Evolutionary conservation across 1,140 invertebrate genomes (phyloP).

Genomic region (Tenebrio molitor): DNA sequence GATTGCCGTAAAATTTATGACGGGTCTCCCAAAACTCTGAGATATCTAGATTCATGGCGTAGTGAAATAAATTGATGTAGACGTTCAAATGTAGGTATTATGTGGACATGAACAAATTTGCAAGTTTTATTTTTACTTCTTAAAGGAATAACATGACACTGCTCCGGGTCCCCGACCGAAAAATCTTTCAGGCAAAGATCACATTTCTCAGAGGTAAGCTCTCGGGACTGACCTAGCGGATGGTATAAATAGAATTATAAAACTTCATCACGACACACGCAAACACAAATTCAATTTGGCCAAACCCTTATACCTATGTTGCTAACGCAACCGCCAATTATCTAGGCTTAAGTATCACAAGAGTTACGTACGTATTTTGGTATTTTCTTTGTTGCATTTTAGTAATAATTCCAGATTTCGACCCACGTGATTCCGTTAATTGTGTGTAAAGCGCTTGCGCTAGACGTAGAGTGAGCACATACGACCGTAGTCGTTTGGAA

Average conservation of each 20-base stretch:
- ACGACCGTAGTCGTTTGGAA: too few species aligned
- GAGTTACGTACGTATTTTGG: neutral
- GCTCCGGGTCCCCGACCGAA: too few species aligned
- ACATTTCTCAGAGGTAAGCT: constrained; percentile 32
- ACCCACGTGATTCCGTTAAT: too few species aligned
- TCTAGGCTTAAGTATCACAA: constrained; percentile 5
- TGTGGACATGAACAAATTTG: constrained; percentile 44
- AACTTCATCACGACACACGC: constrained; percentile 42
- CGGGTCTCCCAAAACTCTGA: constrained; percentile 40
- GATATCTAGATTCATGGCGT: constrained; percentile 47
- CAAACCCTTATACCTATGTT: constrained; percentile 30
- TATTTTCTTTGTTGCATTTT: too few species aligned
- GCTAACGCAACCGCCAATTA: constrained; percentile 19
- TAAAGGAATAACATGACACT: constrained; percentile 41
- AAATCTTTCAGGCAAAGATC: constrained; percentile 24
- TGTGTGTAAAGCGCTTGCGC: too few species aligned
- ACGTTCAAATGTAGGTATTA: constrained; percentile 40
- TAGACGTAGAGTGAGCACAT: too few species aligned
- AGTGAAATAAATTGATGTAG: constrained; percentile 46
- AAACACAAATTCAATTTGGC: constrained; percentile 42
- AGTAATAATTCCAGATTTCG: too few species aligned
- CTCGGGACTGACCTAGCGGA: neutral
- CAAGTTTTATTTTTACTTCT: constrained; percentile 45
- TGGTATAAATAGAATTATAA: constrained; percentile 43
- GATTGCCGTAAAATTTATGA: constrained; percentile 49